phyloP scores from a whole-genome alignment of 2,113 vertebrate genomes.

The Oophaga pumilio region DNA sequence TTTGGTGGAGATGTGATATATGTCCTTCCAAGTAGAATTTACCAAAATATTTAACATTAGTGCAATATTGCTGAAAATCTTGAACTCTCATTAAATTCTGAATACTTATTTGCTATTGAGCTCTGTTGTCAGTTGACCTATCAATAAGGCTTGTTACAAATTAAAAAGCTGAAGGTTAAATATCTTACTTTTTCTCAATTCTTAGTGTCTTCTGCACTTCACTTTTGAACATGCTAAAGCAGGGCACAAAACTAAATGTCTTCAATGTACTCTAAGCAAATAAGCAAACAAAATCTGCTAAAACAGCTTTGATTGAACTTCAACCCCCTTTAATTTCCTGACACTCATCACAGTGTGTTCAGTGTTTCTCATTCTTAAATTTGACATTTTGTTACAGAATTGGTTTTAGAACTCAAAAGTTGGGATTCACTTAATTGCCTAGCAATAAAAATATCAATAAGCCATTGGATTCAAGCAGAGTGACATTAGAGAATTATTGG shows the following conservation, averaged over 20 bases:
- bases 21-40: too few relatives aligned
- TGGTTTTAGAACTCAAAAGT: slow-evolving; percentile 37
- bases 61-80: background rate
- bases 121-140: background rate
- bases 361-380: slow-evolving; percentile 38
- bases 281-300: slow-evolving; percentile 12
- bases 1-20: too few relatives aligned
- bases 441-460: slow-evolving; percentile 41
- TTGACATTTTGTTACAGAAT: slow-evolving; percentile 31
- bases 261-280: background rate
- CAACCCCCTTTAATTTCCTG: slow-evolving; percentile 21
- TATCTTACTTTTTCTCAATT: background rate
- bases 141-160: background rate
- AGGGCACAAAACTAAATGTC: background rate
- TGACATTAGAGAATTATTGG: slow-evolving; percentile 47
- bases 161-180: background rate
- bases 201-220: background rate
- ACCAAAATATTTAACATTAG: too few relatives aligned
- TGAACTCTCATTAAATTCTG: background rate
- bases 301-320: slow-evolving; percentile 20
- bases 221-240: background rate
- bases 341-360: slow-evolving; percentile 29
- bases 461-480: slow-evolving; percentile 51
- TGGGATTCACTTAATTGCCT: slow-evolving; percentile 44
- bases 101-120: background rate